Evolutionary conservation across 2,113 vertebrate species (phyloP), one percentile per base, ranked within the genome.

Genomic region (Columba livia): DNA sequence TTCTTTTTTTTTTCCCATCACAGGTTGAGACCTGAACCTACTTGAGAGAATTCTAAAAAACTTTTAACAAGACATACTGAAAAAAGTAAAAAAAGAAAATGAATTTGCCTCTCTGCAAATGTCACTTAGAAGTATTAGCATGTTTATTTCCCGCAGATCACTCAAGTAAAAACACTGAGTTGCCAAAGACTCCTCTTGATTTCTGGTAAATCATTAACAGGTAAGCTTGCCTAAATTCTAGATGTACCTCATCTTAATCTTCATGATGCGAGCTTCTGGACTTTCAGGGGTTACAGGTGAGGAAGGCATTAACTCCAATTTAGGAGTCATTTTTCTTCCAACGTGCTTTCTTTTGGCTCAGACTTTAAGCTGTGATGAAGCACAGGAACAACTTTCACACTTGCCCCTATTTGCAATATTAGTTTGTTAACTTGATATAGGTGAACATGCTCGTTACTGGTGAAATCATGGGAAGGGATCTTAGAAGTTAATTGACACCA

Each of bases 151-250:
- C 58, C 74, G 91, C 53, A 73, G 31, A 95, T 31, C 7, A 10
- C 58, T 96, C 87, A 88, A 95, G 80, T 91, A 54, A 96, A 92
- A 96, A 86, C 71, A 95, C 89, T 96, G 75, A 86, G 24, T 82
- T 95, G 58, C 19, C 24, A 73, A 83, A 92, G 65, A 69, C 85
- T 94, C 58, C n/a, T 90, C 25, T 67, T 58, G 70, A 77, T 50
- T 91, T 67, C 34, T 65, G 17, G 34, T 56, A 85, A 64, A 60
- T 50, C 12, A 16, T 70, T 77, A 93, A 54, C 34, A 78, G 54
- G 38, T 53, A 61, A 70, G 32, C 54, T 58, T 61, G 44, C 15
- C 10, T 51, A 65, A 73, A 87, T 67, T 85, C 38, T 79, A 14
- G 20, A 44, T 90, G 40, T 4, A 38, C 29, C 8, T 81, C 14